Percentiles rank a stretch among this genome's conserved stretches.
These are phyloP conservation scores for Aphyosemion australe DNA, from an alignment of 2,113 vertebrate species.

Conservation along the genomic window DNA sequence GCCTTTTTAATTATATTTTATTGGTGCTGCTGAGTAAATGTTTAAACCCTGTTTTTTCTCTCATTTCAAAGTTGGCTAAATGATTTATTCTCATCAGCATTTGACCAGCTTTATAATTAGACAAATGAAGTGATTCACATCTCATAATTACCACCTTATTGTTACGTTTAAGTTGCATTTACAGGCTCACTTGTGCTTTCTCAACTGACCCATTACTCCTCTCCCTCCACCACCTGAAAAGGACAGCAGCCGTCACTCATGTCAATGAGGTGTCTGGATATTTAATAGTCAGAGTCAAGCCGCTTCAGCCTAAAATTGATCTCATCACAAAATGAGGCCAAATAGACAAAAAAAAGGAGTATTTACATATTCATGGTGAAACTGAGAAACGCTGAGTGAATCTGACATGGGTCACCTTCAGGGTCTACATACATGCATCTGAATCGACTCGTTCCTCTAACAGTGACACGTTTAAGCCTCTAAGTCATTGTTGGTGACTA, in stretches of 20 bases:
- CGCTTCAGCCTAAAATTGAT: slow-evolving; percentile 58
- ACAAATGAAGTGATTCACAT: slow-evolving; percentile 30
- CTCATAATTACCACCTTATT: slow-evolving; percentile 38
- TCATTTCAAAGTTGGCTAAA: slow-evolving; percentile 24
- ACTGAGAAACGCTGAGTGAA: slow-evolving; percentile 38
- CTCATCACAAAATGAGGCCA: slow-evolving; percentile 54
- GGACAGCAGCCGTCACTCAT: slow-evolving; percentile 61
- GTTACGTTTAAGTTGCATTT: background rate
- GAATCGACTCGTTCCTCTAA: background rate
- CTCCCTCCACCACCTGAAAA: slow-evolving; percentile 55
- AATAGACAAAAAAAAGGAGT: slow-evolving; percentile 37
- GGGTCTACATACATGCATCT: too few species aligned
- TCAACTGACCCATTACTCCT: slow-evolving; percentile 47
- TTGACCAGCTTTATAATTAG: slow-evolving; percentile 28
- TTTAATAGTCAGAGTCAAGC: slow-evolving; percentile 71
- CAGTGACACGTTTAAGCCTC: background rate
- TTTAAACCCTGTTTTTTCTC: slow-evolving; percentile 23
- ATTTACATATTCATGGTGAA: slow-evolving; percentile 69
- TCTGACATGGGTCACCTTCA: too few species aligned
- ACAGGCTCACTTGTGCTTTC: slow-evolving; percentile 10
- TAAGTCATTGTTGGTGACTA: too few species aligned
- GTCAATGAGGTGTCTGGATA: slow-evolving; percentile 63
- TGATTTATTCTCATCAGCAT: slow-evolving; percentile 7
- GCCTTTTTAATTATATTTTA: slow-evolving; percentile 36
- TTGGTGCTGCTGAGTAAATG: slow-evolving; percentile 38